These are phyloP conservation scores for Malthinus flaveolus DNA, from an alignment of 2,888 invertebrate species.

Conservation along the genomic window DNA sequence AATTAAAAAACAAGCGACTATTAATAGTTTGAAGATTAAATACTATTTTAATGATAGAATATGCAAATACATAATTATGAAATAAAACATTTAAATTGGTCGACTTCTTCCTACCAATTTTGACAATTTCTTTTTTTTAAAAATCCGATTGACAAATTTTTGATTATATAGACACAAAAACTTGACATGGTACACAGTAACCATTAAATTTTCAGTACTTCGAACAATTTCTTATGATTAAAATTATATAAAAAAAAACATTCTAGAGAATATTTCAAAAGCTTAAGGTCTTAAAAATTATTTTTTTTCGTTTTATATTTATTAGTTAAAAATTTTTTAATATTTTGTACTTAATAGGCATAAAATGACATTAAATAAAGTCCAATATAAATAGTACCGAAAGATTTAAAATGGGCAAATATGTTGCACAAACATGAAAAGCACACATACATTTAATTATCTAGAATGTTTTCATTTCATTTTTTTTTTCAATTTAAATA, in stretches of 20 bases:
- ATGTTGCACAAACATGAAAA: conserved; percentile 16
- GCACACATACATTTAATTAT: conserved; percentile 13
- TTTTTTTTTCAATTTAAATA: neutral
- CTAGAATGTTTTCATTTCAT: conserved; percentile 16
- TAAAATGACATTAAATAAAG: conserved; percentile 1
- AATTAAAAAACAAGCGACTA: too few relatives aligned
- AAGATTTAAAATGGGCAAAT: conserved; percentile 5
- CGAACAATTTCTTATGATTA: neutral
- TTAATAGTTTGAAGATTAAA: too few relatives aligned
- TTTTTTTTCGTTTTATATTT: conserved; percentile 2
- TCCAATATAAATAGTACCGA: conserved; percentile 1
- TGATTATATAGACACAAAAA: conserved; percentile 5
- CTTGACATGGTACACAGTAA: neutral
- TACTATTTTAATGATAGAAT: too few relatives aligned
- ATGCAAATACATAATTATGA: too few relatives aligned
- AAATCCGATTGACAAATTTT: conserved; percentile 1
- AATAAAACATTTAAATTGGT: too few relatives aligned
- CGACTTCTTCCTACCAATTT: too few relatives aligned
- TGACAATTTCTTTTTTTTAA: too few relatives aligned
- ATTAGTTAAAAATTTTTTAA: neutral
- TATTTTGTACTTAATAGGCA: conserved; percentile 6
- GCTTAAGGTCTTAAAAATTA: conserved; percentile 2
- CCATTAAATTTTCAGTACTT: neutral
- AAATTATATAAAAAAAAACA: neutral
- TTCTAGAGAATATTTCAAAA: conserved; percentile 5